Conservation (phyloP, 2,888 invertebrate genomes). For the Acleris emargana region DNA sequence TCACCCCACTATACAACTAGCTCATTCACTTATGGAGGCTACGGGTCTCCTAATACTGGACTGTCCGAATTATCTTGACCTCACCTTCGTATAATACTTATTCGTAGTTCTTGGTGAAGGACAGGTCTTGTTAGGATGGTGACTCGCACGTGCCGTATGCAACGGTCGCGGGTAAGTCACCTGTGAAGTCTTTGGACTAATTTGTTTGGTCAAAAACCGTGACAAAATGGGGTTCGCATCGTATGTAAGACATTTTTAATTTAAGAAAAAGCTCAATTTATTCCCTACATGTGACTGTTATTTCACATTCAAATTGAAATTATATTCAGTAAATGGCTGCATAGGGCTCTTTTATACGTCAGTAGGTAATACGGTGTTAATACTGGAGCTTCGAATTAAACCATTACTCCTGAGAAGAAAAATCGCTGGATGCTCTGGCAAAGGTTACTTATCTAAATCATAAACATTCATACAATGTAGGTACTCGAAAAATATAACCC, state of each 20-base stretch:
- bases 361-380: no score
- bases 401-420: no score
- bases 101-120: background rate
- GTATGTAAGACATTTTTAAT: background rate
- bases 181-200: constrained; percentile 23
- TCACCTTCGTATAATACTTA: background rate
- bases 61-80: constrained; percentile 6
- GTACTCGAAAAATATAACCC: no score
- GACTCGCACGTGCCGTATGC: constrained; percentile 23
- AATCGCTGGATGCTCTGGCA: no score
- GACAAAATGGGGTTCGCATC: constrained; percentile 17
- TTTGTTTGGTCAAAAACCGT: constrained; percentile 26
- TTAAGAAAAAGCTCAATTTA: no score
- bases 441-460: no score
- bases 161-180: constrained; percentile 34
- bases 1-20: background rate
- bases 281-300: no score
- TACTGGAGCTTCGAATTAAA: no score
- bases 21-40: background rate
- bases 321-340: no score
- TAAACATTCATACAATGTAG: no score
- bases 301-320: no score
- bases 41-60: constrained; percentile 4
- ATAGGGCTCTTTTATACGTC: no score
- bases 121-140: constrained; percentile 18